phyloP scores from a whole-genome alignment of 2,888 invertebrate genomes.

The Encarsia formosa region DNA sequence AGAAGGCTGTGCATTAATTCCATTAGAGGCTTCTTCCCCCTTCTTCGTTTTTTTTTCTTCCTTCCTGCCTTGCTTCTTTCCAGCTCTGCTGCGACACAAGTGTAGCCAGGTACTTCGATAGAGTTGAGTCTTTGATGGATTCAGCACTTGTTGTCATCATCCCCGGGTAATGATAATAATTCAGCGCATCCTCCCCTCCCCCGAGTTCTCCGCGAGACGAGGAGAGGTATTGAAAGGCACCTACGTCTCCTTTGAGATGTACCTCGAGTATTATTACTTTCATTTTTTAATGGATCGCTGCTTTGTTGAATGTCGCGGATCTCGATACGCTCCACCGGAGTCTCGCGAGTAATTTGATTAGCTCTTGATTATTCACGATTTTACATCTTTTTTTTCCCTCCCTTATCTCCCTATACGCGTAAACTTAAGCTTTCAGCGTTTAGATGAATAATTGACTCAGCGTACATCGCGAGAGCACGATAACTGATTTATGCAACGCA shows the following conservation, averaged over 20 bases:
- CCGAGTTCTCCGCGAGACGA: not conserved
- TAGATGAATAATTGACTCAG: too few species aligned
- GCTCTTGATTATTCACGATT: too few species aligned
- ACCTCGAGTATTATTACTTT: not conserved
- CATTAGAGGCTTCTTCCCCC: conserved; percentile 42
- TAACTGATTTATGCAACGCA: too few species aligned
- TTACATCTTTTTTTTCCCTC: too few species aligned
- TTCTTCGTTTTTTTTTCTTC: not conserved
- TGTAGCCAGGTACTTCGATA: too few species aligned
- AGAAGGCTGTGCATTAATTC: conserved; percentile 49
- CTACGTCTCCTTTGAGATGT: not conserved
- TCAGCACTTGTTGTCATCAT: too few species aligned
- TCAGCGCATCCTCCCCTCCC: conserved; percentile 4
- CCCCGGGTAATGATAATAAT: conserved; percentile 21
- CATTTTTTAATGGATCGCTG: not conserved
- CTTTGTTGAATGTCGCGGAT: not conserved
- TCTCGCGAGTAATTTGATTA: too few species aligned
- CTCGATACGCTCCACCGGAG: too few species aligned
- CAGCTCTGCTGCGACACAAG: not conserved
- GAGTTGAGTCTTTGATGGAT: too few species aligned
- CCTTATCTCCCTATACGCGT: too few species aligned
- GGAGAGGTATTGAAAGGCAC: conserved; percentile 3
- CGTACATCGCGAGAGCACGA: too few species aligned
- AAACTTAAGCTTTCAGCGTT: too few species aligned
- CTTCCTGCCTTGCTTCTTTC: not conserved